A percentile compares a stretch with the other conserved stretches of the same genome.
These are phyloP conservation scores for Drosophila triauraria DNA, from an alignment of 1,140 invertebrate species.

Conservation along the genomic window DNA sequence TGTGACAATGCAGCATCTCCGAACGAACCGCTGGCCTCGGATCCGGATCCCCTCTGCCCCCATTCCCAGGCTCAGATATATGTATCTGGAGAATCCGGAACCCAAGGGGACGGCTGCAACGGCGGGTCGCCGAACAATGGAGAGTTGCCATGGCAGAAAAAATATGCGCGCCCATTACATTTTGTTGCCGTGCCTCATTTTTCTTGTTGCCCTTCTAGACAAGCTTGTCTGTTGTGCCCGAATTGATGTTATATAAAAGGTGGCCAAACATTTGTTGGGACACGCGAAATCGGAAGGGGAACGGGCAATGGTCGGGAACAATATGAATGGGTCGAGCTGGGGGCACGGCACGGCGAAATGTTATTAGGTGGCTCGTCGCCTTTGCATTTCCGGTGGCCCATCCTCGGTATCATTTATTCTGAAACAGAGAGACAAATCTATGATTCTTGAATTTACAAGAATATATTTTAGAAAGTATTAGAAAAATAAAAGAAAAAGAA, in stretches of 20 bases:
- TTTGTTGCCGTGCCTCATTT: constrained; percentile 56
- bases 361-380: constrained; percentile 76
- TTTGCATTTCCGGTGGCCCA: constrained; percentile 64
- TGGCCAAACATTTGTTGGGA: constrained; percentile 71
- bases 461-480: neutral
- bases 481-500: neutral
- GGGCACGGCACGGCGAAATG: constrained; percentile 46
- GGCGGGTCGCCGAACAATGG: constrained; percentile 55
- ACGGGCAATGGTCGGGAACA: neutral
- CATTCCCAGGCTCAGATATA: constrained; percentile 19
- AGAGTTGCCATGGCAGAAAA: constrained; percentile 60
- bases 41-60: constrained; percentile 2
- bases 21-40: constrained; percentile 34
- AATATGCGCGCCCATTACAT: constrained; percentile 63
- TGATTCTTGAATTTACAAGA: too few relatives aligned
- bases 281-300: constrained; percentile 37
- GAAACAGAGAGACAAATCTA: constrained; percentile 3
- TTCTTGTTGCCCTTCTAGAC: constrained; percentile 55
- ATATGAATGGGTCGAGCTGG: constrained; percentile 9
- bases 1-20: constrained; percentile 67
- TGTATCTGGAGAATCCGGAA: constrained; percentile 32
- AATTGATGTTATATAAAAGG: constrained; percentile 73
- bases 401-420: neutral
- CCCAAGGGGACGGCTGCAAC: constrained; percentile 37
- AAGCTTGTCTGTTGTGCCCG: constrained; percentile 49